Conservation (phyloP, 23 tunicate genomes). For the Diplosoma virens region DNA sequence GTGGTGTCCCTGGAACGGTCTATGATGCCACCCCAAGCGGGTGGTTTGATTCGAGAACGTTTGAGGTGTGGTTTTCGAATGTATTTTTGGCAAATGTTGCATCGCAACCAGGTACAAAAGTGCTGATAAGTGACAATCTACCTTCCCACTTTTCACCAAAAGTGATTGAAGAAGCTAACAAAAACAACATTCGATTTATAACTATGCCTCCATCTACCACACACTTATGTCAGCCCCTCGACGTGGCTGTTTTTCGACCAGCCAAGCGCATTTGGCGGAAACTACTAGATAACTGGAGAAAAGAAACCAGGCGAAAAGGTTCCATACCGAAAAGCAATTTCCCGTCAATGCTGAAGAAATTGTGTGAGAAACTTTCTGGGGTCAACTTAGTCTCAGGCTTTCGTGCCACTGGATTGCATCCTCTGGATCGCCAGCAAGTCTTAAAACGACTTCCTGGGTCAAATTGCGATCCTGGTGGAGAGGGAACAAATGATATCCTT, state of each 20-base stretch:
- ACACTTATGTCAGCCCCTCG: constrained; percentile 18
- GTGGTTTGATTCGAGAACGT: constrained; percentile 15
- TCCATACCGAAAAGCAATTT: too few species aligned
- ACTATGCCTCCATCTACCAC: constrained; percentile 4
- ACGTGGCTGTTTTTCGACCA: constrained; percentile 27
- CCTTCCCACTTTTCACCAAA: constrained; percentile 19
- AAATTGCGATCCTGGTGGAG: too few species aligned
- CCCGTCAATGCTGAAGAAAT: too few species aligned
- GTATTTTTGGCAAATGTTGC: constrained; percentile 18
- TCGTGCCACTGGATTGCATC: too few species aligned
- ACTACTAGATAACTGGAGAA: constrained; percentile 8
- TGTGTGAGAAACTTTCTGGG: too few species aligned
- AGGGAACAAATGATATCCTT: too few species aligned
- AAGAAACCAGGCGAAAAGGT: too few species aligned
- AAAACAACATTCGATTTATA: constrained; percentile 31
- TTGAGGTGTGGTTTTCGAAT: constrained; percentile 25
- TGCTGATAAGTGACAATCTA: constrained; percentile 30
- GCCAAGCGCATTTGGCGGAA: constrained; percentile 7
- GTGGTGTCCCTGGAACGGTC: neutral
- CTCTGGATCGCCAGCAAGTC: too few species aligned
- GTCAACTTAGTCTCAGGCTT: too few species aligned
- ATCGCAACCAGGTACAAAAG: constrained; percentile 11
- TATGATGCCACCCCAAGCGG: constrained; percentile 17
- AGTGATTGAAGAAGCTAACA: constrained; percentile 5
- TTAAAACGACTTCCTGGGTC: too few species aligned